Evolutionary conservation across 2,888 invertebrate genomes (phyloP), one percentile per base, ranked within the genome.

Genomic region (Ceraclea dissimilis): DNA sequence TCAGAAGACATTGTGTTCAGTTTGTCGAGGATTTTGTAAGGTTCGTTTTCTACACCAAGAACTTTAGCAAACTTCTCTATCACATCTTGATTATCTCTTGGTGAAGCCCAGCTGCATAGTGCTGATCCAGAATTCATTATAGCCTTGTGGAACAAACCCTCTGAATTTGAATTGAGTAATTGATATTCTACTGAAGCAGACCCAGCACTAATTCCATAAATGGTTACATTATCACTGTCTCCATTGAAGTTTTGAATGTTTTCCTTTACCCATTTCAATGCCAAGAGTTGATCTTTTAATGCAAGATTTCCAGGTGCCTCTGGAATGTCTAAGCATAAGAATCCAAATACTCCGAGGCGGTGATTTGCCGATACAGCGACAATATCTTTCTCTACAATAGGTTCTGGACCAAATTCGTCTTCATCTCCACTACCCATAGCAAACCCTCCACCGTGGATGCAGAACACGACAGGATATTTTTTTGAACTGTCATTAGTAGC

Each of bases 21-120:
- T 16, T 71, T 75, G 8, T 54, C 39, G 10, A 53, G 31, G 10
- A 51, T n/a, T 18, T 51, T 46, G 65, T 74, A 72, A 0, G 76
- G 64, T n/a, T 74, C 68, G 22, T 67, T 54, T 1, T 69, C 67
- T 10, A 13, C 16, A 16, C 39, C 39, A 16, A 39, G 13, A n/a
- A 39, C 5, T 8, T 13, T 39, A 5, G 39, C 13, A 39, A 39
- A 16, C 13, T 39, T 39, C 5, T 4, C 13, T 13, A 39, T 4
- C 4, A 39, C 39, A 39, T 16, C 4, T 39, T 39, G n/a, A 16
- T 4, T 39, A n/a, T 13, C 13, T 39, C 39, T 39, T 39, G 39
- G 16, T 39, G 8, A 8, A 5, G 52, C 60, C 61, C 61, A 61
- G 1, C 54, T 53, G 44, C 51, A 52, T 11, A 61, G 33, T 11